phyloP scores from a whole-genome alignment of 1,140 invertebrate species.

The Heliconius himera region DNA sequence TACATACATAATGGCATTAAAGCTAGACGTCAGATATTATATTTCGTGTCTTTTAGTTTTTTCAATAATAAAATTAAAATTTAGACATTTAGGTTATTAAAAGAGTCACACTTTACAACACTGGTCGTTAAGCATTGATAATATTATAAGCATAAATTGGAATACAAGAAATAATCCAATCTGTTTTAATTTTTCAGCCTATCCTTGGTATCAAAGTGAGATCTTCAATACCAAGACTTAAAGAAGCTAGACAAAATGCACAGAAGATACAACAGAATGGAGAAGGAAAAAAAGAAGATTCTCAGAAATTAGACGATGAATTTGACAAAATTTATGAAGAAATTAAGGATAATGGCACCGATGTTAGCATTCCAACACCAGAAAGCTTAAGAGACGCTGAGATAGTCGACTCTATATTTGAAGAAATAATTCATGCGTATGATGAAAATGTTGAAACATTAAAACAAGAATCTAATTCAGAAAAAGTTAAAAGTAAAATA shows the following conservation, averaged over 20 bases:
- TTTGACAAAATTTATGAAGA: constrained; percentile 72
- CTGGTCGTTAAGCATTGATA: too few relatives aligned
- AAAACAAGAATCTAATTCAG: constrained; percentile 45
- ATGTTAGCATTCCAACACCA: constrained; percentile 11
- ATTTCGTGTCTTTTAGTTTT: too few relatives aligned
- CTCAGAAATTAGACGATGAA: constrained; percentile 57
- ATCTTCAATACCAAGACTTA: constrained; percentile 60
- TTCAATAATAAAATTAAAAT: too few relatives aligned
- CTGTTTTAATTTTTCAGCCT: constrained; percentile 27
- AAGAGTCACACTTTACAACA: too few relatives aligned
- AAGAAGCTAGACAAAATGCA: constrained; percentile 41
- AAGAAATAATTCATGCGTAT: constrained; percentile 72
- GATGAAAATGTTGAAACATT: constrained; percentile 46
- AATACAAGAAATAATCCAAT: background rate
- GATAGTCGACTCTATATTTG: constrained; percentile 54
- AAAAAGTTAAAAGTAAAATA: constrained; percentile 57
- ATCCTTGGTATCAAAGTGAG: constrained; percentile 27
- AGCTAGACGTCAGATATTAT: too few relatives aligned
- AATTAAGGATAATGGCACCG: constrained; percentile 45
- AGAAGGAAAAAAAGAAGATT: constrained; percentile 4
- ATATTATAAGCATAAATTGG: too few relatives aligned
- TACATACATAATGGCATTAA: too few relatives aligned
- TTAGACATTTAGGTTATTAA: too few relatives aligned
- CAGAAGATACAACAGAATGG: constrained; percentile 20
- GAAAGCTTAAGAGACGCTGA: constrained; percentile 54